Evolutionary conservation across 2,113 vertebrate genomes (phyloP).

Genomic region (Ciconia stormi): DNA sequence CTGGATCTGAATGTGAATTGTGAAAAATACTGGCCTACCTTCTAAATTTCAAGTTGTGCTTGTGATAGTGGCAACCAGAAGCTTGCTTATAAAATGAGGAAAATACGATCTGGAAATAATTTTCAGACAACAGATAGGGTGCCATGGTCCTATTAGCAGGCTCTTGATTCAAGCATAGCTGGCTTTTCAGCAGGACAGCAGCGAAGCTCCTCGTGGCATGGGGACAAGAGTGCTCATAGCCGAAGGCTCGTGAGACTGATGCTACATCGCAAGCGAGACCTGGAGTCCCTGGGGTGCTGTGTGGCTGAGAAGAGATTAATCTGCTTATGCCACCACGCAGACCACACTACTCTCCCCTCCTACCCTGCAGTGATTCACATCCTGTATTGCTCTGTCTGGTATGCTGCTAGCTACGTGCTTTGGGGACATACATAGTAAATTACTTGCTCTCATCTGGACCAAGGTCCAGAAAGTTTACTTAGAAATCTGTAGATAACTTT

Average conservation of each 20-base stretch:
- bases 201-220: neutral
- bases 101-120: neutral
- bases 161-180: neutral
- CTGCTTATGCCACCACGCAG: neutral
- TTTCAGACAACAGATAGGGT: neutral
- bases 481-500: neutral
- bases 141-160: neutral
- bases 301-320: neutral
- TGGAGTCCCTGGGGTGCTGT: neutral
- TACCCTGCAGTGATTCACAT: neutral
- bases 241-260: neutral
- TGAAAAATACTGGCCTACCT: neutral
- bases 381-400: neutral
- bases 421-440: neutral
- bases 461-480: neutral
- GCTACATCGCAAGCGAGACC: neutral
- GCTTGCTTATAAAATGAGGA: neutral
- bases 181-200: neutral
- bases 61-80: neutral
- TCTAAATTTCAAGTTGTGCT: neutral
- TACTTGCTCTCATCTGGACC: neutral
- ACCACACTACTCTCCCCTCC: neutral
- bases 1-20: neutral
- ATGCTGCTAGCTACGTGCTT: rapidly evolving
- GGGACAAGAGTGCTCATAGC: neutral